Evolutionary conservation across 2,888 invertebrate genomes (phyloP).

Genomic region (Stomorhina lunata): DNA sequence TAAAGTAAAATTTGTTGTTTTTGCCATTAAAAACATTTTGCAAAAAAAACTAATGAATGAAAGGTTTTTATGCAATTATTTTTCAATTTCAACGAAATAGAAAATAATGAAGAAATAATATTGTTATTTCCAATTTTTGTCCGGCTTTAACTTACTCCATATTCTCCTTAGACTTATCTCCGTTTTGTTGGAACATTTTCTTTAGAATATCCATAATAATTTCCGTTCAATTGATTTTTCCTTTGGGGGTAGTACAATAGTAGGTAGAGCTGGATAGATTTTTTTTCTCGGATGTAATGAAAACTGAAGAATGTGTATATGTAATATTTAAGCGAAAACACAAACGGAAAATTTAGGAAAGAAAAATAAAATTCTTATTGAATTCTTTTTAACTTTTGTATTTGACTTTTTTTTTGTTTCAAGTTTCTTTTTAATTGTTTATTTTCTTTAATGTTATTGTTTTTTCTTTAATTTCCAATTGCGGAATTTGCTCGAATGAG

Average conservation of each 20-base stretch:
- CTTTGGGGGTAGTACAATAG: conserved; percentile 16
- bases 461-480: neutral
- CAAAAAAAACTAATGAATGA: conserved; percentile 49
- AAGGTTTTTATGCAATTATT: conserved; percentile 46
- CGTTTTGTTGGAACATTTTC: conserved; percentile 74
- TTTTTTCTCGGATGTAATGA: neutral
- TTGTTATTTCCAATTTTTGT: no score
- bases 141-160: conserved; percentile 69
- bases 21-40: conserved; percentile 5
- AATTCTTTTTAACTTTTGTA: neutral
- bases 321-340: neutral
- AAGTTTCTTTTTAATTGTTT: neutral
- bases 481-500: conserved; percentile 44
- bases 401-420: neutral
- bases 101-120: neutral
- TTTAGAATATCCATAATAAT: conserved; percentile 73
- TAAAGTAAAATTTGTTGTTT: conserved; percentile 3
- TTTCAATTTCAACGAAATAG: neutral
- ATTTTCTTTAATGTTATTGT: neutral
- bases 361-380: conserved; percentile 30
- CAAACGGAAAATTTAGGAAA: conserved; percentile 50
- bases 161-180: conserved; percentile 66
- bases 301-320: neutral
- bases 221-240: conserved; percentile 33
- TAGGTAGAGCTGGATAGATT: no score